These are phyloP conservation scores for Epizoanthus rinbou DNA, from an alignment of 92 coral and sea anemone species.

Conservation along the genomic window DNA sequence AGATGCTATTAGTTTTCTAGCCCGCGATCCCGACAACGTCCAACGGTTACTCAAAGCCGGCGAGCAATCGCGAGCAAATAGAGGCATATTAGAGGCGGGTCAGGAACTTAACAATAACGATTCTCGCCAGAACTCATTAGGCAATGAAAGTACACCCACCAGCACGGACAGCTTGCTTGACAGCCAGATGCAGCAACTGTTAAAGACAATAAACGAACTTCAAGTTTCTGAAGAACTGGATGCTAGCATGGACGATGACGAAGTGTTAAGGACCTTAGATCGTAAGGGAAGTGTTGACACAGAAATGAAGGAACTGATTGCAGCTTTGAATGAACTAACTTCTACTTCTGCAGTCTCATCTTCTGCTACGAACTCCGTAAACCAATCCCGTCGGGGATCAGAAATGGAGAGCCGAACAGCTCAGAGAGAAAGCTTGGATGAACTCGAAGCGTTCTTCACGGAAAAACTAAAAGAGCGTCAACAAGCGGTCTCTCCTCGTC, in stretches of 20 bases:
- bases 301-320: constrained; percentile 56
- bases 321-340: constrained; percentile 55
- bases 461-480: constrained; percentile 70
- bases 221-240: constrained; percentile 40
- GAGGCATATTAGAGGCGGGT: neutral
- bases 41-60: constrained; percentile 20
- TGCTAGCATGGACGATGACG: constrained; percentile 41
- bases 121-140: neutral
- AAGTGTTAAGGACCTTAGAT: constrained; percentile 35
- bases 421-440: constrained; percentile 67
- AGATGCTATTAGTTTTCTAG: constrained; percentile 40
- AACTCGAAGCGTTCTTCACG: constrained; percentile 78
- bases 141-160: neutral
- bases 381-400: constrained; percentile 39
- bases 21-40: constrained; percentile 45
- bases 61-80: constrained; percentile 6
- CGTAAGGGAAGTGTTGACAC: constrained; percentile 62
- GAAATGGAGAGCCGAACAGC: neutral
- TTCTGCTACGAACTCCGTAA: constrained; percentile 45
- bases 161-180: constrained; percentile 21
- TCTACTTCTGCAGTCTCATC: constrained; percentile 25
- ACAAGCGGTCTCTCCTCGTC: constrained; percentile 48
- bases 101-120: constrained; percentile 15
- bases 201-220: constrained; percentile 61
- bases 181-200: constrained; percentile 60